Evolutionary conservation across 2,888 invertebrate genomes (phyloP).

Genomic region (Theodoxus fluviatilis): DNA sequence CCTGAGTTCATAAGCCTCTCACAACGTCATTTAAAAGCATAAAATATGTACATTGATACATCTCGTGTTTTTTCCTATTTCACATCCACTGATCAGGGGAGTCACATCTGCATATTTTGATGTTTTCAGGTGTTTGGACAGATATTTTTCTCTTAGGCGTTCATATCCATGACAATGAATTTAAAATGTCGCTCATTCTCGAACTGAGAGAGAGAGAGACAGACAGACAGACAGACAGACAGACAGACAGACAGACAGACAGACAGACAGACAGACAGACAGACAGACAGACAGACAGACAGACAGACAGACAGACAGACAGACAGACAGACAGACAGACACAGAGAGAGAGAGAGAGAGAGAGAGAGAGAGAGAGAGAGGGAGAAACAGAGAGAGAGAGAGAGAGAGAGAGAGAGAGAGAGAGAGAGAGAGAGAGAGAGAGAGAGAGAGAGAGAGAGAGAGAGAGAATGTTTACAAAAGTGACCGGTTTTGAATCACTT

Average conservation of each 20-base stretch:
- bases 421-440: slow-evolving; percentile 16
- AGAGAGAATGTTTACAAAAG: too few species aligned
- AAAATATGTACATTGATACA: too few species aligned
- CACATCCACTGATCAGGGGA: too few species aligned
- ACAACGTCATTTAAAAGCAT: too few species aligned
- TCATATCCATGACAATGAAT: too few species aligned
- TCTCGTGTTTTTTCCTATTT: too few species aligned
- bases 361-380: neutral
- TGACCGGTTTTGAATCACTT: too few species aligned
- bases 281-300: neutral
- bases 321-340: neutral
- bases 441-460: slow-evolving; percentile 18
- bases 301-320: neutral
- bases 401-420: slow-evolving; percentile 13
- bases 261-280: slow-evolving; percentile 24
- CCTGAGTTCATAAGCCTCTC: too few species aligned
- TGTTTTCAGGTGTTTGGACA: too few species aligned
- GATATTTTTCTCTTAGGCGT: too few species aligned
- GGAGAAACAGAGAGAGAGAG: neutral
- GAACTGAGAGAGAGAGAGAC: slow-evolving; percentile 28
- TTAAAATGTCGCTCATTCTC: slow-evolving; percentile 1
- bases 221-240: slow-evolving; percentile 25
- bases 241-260: slow-evolving; percentile 25
- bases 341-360: slow-evolving; percentile 1
- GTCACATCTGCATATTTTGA: too few species aligned